Base-by-base conservation (phyloP, 2,797 vertebrate genomes). In the Characodon lateralis region DNA sequence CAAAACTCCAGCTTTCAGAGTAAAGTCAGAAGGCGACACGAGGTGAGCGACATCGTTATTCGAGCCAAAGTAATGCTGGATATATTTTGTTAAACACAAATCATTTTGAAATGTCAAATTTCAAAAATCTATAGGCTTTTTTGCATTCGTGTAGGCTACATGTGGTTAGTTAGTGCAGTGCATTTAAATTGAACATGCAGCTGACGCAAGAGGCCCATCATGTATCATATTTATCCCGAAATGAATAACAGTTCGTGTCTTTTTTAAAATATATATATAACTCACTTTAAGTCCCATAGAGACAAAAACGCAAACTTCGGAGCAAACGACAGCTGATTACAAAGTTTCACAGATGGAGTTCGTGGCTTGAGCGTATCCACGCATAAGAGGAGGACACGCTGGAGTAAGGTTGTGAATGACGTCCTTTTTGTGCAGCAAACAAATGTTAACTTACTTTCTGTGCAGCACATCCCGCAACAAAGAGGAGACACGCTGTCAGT, bases 381-480 rank as follows among this genome's bases (percentile, higher is more conserved):
- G 50, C 82, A 74, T 84, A 78, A 43, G 82, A 89, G 80, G 83
- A 72, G 78, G 79, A 68, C 59, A 43, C 83, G 81, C 65, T 78
- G 13, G 73, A 90, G 81, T 78, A 78, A 83, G 77, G 79, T 68
- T 76, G 74, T 79, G 26, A 75, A 76, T 82, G 72, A 76, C 80
- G 80, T 35, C 3, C 14, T 58, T 63, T 7, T 20, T 31, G 7
- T n/a, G 41, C 5, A 46, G 39, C 61, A 50, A 80, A 83, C 65
- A 85, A 89, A 92, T 76, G 72, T 83, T 69, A 84, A 88, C 95
- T 95, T 93, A 96, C 95, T 94, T 95, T 95, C 89, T 96, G 95
- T 73, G 95, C 91, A 56, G 91, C 91, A 88, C 92, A 93, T 93
- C 94, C 94, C 89, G 91, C 89, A 79, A 92, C 83, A 85, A 94